phyloP scores from a whole-genome alignment of 2,888 invertebrate genomes.

The Drosophila austrosaltans region DNA sequence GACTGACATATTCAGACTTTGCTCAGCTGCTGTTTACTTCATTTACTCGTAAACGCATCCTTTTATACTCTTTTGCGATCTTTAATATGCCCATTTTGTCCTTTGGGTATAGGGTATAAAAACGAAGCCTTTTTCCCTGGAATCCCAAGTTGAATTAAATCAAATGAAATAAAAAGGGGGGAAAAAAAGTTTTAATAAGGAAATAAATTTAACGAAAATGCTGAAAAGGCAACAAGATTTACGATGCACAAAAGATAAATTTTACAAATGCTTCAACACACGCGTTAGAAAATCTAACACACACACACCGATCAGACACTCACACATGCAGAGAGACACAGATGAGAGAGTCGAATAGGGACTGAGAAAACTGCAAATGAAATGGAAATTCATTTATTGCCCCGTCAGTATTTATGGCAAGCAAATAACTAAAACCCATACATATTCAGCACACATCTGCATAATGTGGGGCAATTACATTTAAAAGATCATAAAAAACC shows the following conservation, averaged over 20 bases:
- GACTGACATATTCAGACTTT: background rate
- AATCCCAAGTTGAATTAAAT: conserved; percentile 60
- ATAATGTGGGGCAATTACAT: conserved; percentile 69
- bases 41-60: background rate
- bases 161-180: conserved; percentile 70
- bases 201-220: conserved; percentile 75
- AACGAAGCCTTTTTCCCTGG: conserved; percentile 26
- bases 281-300: conserved; percentile 17
- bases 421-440: conserved; percentile 62
- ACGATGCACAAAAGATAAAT: conserved; percentile 75
- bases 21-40: background rate
- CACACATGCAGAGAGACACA: background rate
- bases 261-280: conserved; percentile 48
- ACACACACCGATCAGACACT: conserved; percentile 20
- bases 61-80: conserved; percentile 1
- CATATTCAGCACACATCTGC: conserved; percentile 57
- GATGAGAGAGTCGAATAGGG: background rate
- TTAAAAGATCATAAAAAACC: conserved; percentile 62
- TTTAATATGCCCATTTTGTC: conserved; percentile 45
- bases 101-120: conserved; percentile 13
- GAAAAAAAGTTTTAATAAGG: conserved; percentile 73
- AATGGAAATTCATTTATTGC: conserved; percentile 76
- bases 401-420: conserved; percentile 65
- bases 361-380: conserved; percentile 62
- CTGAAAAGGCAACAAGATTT: conserved; percentile 77